Conservation (phyloP, 2,113 vertebrate genomes). For the Nannobrachium achirus region DNA sequence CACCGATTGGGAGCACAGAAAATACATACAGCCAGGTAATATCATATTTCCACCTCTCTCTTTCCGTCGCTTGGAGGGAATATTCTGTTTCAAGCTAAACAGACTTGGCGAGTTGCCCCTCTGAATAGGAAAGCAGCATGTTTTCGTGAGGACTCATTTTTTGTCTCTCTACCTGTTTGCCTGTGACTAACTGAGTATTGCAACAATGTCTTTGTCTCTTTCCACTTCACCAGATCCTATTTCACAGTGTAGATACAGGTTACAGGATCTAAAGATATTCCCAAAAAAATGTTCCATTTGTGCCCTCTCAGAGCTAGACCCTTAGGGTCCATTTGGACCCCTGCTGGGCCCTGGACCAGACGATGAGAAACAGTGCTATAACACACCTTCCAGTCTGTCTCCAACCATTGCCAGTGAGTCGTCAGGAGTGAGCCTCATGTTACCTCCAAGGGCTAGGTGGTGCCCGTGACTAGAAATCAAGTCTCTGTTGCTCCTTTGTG, state of each 20-base stretch:
- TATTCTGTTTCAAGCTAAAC: not conserved
- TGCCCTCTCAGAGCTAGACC: not conserved
- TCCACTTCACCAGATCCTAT: not conserved
- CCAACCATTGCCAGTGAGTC: constrained; percentile 20
- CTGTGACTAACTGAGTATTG: no score
- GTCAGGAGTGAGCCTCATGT: constrained; percentile 29
- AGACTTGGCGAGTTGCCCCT: not conserved
- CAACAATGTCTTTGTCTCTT: not conserved
- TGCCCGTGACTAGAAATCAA: constrained; percentile 28
- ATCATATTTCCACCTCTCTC: not conserved
- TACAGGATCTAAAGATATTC: no score
- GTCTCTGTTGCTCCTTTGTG: constrained; percentile 46
- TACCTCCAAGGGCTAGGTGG: constrained; percentile 43
- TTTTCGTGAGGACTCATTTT: not conserved
- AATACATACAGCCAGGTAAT: not conserved
- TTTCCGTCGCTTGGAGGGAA: not conserved
- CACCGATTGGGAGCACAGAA: constrained; percentile 41
- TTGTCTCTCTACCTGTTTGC: not conserved
- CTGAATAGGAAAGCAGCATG: constrained; percentile 8
- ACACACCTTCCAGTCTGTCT: constrained; percentile 4
- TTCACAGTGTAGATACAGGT: no score
- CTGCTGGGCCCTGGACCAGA: no score
- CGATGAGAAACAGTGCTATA: not conserved
- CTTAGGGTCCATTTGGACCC: no score
- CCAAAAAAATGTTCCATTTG: no score